Evolutionary conservation across 2,113 vertebrate genomes (phyloP).

Genomic region (Delphinus delphis): DNA sequence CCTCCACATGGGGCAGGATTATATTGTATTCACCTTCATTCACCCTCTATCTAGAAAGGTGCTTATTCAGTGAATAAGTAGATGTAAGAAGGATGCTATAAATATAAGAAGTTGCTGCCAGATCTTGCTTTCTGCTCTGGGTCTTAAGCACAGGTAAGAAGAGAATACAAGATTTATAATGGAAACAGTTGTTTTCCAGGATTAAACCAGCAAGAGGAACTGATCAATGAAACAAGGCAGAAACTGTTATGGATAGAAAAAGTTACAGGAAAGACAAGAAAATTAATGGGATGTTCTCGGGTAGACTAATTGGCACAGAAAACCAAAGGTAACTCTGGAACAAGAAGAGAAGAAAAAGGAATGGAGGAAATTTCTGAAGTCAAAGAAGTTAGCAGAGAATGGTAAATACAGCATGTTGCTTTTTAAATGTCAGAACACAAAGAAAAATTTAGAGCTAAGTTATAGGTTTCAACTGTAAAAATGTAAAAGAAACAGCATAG

Average conservation of each 20-base stretch:
- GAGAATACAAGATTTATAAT: not conserved
- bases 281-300: not conserved
- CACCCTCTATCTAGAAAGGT: not conserved
- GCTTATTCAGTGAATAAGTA: not conserved
- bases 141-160: not conserved
- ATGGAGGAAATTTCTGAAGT: not conserved
- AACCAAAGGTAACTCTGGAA: not conserved
- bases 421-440: not conserved
- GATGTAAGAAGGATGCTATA: not conserved
- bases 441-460: not conserved
- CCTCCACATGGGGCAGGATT: not conserved
- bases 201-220: not conserved
- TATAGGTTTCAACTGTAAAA: constrained; percentile 30
- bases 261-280: not conserved
- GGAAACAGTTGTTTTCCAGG: not conserved
- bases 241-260: not conserved
- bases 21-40: not conserved
- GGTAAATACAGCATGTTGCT: not conserved
- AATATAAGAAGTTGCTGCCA: not conserved
- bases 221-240: not conserved
- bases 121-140: not conserved
- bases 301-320: not conserved
- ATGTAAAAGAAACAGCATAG: constrained; percentile 48
- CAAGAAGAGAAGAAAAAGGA: not conserved
- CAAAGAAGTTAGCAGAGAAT: not conserved